A percentile compares a stretch with the other conserved stretches of the same genome.
phyloP scores from a whole-genome alignment of 2,113 vertebrate species.

The Leucosticte australis region DNA sequence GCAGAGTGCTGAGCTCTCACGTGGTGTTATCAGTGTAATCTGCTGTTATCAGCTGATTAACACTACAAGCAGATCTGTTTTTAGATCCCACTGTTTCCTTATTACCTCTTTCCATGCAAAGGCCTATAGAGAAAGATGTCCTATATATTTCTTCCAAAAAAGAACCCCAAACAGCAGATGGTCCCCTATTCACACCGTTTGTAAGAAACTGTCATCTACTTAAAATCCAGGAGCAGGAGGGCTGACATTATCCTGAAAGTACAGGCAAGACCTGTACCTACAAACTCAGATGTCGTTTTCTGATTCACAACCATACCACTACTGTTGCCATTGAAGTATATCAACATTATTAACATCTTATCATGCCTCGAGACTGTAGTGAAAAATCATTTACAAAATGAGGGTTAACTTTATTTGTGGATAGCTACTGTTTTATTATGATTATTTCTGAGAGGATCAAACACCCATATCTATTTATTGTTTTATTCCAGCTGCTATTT shows the following conservation, averaged over 20 bases:
- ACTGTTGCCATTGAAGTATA: not conserved
- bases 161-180: not conserved
- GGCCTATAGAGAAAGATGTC: not conserved
- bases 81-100: not conserved
- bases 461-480: not conserved
- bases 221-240: not conserved
- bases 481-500: not conserved
- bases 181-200: not conserved
- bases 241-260: not conserved
- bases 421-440: not conserved
- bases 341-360: slow-evolving; percentile 40
- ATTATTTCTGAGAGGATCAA: not conserved
- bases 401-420: not conserved
- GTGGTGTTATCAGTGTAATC: not conserved
- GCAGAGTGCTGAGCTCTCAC: not conserved
- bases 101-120: not conserved
- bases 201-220: not conserved
- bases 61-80: not conserved
- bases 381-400: not conserved
- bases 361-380: not conserved
- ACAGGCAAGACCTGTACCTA: not conserved
- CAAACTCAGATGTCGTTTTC: not conserved
- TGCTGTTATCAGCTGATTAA: not conserved
- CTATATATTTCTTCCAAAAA: not conserved
- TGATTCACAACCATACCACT: not conserved